Evolutionary conservation across 2,113 vertebrate genomes (phyloP), one percentile per base, ranked within the genome.

Genomic region (Dipodomys ordii): DNA sequence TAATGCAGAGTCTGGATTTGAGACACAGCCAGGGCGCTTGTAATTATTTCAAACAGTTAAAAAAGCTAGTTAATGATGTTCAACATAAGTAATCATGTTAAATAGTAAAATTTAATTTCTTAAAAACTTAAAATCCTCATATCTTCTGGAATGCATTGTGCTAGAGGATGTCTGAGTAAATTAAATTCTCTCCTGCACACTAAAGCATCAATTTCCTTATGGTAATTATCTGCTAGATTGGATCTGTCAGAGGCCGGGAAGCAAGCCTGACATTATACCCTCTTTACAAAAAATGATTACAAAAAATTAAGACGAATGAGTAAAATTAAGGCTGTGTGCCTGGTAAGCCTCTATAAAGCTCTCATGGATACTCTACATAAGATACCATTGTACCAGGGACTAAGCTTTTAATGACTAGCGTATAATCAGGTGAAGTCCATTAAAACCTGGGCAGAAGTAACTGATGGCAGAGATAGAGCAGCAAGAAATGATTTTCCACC

Each of bases 121-220:
- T 98, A 98, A 98, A 99, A 98, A 99, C 98, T 99, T 98, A 99
- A 57, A 99, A 99, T 98, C 99, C 98, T 98, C 98, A 97, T 99
- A 99, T 99, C 99, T 99, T 99, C 99, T 99, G 99, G 99, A 99
- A 99, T 98, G 98, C 98, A 99, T 99, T 99, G 99, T 99, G 98
- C 98, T 98, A 98, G 96, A 98, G 99, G 99, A 99, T 99, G 99
- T 99, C 99, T 98, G 99, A 99, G 99, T 99, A 99, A 99, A 99
- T 99, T 99, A 99, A 99, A 99, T 99, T 99, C 99, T 99, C 99
- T 98, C 98, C 98, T 98, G 98, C 99, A 99, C 99, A 99, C 99
- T 99, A 99, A 99, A 99, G 99, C 99, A 99, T 99, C 99, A 99
- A 99, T 99, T 99, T 99, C 99, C 99, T 99, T 99, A 99, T 99